Percentiles rank a stretch among this genome's conserved stretches.
Conservation (phyloP, 1,140 invertebrate genomes). For the Heliothis subflexa region DNA sequence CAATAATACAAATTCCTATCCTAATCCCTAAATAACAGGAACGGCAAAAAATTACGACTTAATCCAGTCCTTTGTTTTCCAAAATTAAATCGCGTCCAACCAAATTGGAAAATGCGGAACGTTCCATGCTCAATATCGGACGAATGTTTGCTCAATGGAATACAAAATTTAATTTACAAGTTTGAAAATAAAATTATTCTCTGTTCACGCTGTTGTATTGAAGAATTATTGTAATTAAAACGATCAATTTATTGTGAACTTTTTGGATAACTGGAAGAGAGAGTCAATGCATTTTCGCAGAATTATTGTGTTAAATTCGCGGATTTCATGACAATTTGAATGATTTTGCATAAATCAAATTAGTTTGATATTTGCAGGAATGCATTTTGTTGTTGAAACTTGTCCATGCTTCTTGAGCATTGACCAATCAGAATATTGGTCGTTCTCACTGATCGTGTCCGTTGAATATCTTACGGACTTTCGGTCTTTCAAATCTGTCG, state of each 20-base stretch:
- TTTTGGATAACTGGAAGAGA: neutral
- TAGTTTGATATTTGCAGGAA: no score
- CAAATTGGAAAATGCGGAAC: conserved; percentile 70
- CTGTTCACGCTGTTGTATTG: conserved; percentile 9
- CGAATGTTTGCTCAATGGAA: conserved; percentile 43
- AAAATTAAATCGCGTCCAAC: conserved; percentile 76
- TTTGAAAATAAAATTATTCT: conserved; percentile 46
- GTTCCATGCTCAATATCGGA: conserved; percentile 23
- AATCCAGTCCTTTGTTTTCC: conserved; percentile 69
- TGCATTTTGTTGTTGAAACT: no score
- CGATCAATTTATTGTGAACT: conserved; percentile 4
- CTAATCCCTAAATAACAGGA: conserved; percentile 20
- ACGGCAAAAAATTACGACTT: conserved; percentile 63
- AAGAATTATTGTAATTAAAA: conserved; percentile 35
- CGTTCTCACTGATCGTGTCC: no score
- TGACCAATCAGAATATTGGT: neutral
- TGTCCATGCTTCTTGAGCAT: no score
- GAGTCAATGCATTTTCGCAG: neutral
- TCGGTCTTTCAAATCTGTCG: no score
- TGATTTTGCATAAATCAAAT: no score
- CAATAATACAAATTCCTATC: neutral
- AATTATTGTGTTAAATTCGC: neutral
- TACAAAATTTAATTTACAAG: conserved; percentile 51
- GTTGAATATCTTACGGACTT: no score
- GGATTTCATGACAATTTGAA: neutral